Evolutionary conservation across 92 coral and sea anemone species (phyloP), one percentile per base, ranked within the genome.

Genomic region (Porites rus): DNA sequence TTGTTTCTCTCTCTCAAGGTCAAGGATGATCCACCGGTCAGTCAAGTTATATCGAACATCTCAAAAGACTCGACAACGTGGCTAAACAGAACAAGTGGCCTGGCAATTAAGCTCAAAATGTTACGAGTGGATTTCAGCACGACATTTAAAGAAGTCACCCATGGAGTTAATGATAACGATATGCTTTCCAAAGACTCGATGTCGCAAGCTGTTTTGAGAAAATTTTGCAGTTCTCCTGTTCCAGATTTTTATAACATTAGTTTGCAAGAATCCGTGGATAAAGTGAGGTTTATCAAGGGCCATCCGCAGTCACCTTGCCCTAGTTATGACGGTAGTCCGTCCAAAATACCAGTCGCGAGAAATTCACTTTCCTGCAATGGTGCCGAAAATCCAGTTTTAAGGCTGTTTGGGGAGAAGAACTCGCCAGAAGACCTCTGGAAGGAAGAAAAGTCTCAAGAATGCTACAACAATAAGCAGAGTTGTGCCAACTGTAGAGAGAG

Each of bases 71-170:
- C 86, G 72, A 28, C 67, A 51, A 64, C 92, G n/a, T 94, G 97
- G 97, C 84, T 94, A 13, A 92, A 92, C 76, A 70, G 97, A 50
- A 80, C 93, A 60, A 92, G 93, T 58, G 95, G 93, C 43, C 82
- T 94, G 51, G 93, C 92, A 14, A 59, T 94, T 51, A 78, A 79
- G 50, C 85, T 90, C 13, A 64, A 81, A 72, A 53, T 94, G 31
- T 79, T 83, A 10, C 61, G 51, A 8, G 90, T 81, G 9, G 97
- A 94, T 68, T 86, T 92, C 82, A 89, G 97, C 58, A 80, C 97
- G n/a, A 92, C 86, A 43, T 92, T 86, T 72, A 88, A 84, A 21
- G 95, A 94, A 65, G 93, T 87, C 53, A 12, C 54, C 59, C 95
- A 92, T 67, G 75, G 7, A 38, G 74, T 75, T 52, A 92, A 89